Base-by-base conservation (phyloP, 2,113 vertebrate genomes). In the Gasterosteus nipponicus region DNA sequence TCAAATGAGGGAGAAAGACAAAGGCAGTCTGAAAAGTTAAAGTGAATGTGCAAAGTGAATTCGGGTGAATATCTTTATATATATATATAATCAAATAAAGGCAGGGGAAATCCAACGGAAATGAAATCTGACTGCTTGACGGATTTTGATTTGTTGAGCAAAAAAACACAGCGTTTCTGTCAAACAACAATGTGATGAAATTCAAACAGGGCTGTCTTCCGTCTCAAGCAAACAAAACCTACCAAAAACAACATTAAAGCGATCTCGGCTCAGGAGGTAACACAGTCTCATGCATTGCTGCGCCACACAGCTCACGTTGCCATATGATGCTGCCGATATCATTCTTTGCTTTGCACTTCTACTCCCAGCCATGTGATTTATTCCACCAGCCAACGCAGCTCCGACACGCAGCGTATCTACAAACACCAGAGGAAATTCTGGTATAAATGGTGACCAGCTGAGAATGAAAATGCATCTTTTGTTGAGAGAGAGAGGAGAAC, bases 381-480 rank as follows among this genome's bases (percentile, higher is more conserved):
- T 89, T 89, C 89, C 75, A 74, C 68, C 63, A 86, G 72, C 75
- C 60, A 71, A 54, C 65, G 19, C 56, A 33, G 74, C 77, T 67
- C 65, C 15, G 80, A 70, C 74, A 74, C 72, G 75, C 63, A 18
- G 60, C 2, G 7, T 91, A 86, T 90, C 84, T 89, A 80, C 80
- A 86, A 73, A 88, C 77, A 82, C 64, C 61, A 5, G 22, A 19
- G 56, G 76, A 89, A 85, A 85, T 64, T 54, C 67, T 57, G 80
- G 66, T 86, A 80, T 78, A 82, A 84, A 89, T 71, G 73, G 84
- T 71, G 83, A 84, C 78, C 84, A 80, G 81, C 85, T 61, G 86
- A 85, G 81, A 81, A 71, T 78, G 77, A 82, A 89, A 88, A 87
- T 87, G 71, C 73, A 85, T 79, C 79, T 86, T 72, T 80, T 75